Percentiles rank a stretch among this genome's conserved stretches.
Conservation (phyloP, 2,888 invertebrate genomes). For the Calameuta filiformis region DNA sequence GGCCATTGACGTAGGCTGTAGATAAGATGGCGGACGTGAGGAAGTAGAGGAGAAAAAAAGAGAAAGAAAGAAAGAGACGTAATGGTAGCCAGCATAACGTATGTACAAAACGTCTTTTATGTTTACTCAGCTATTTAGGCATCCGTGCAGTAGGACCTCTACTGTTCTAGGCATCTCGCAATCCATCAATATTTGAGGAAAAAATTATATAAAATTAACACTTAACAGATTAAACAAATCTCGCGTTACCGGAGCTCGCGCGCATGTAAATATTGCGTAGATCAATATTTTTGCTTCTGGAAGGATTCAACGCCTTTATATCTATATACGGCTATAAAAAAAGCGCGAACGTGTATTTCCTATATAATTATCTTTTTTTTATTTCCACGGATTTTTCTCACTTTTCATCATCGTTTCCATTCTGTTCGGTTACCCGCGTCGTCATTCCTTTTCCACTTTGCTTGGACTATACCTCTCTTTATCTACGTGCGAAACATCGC, state of each 20-base stretch:
- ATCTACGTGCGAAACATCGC: not conserved
- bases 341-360: not conserved
- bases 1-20: not conserved
- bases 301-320: conserved; percentile 44
- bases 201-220: conserved; percentile 62
- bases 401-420: not conserved
- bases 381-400: not conserved
- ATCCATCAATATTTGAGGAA: conserved; percentile 45
- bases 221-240: conserved; percentile 59
- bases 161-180: conserved; percentile 27
- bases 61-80: not conserved
- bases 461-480: not conserved
- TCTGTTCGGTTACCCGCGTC: not conserved
- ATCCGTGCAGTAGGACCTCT: conserved; percentile 19
- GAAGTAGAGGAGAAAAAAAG: not conserved
- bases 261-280: conserved; percentile 56
- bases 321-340: not conserved
- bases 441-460: not conserved
- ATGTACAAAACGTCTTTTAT: conserved; percentile 17
- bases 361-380: not conserved
- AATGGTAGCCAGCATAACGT: not conserved
- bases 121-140: conserved; percentile 50
- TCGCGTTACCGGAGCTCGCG: conserved; percentile 17
- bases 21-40: not conserved
- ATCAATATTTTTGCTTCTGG: conserved; percentile 59